These are phyloP conservation scores for Drosophila quadrilineata DNA, from an alignment of 1,140 invertebrate genomes.

Conservation along the genomic window DNA sequence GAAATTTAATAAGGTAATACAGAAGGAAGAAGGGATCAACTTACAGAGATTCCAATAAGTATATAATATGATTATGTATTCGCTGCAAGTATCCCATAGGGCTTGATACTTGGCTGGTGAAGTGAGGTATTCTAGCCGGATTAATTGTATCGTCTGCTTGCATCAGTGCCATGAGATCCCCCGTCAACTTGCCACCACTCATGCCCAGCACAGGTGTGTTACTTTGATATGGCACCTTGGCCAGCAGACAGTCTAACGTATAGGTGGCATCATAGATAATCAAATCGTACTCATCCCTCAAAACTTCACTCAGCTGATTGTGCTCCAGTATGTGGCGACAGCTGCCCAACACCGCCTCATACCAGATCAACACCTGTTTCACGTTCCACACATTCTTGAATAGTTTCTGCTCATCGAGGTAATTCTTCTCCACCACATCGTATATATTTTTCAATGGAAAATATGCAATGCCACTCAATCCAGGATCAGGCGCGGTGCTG, in stretches of 20 bases:
- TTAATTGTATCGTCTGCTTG: constrained; percentile 50
- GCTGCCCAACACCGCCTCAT: constrained; percentile 43
- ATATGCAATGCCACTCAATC: neutral
- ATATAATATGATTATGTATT: constrained; percentile 63
- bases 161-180: constrained; percentile 26
- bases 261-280: constrained; percentile 60
- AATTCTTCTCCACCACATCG: constrained; percentile 48
- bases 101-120: constrained; percentile 27
- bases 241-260: constrained; percentile 47
- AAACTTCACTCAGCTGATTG: neutral
- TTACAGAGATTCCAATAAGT: constrained; percentile 43
- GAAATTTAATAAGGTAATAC: neutral
- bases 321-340: constrained; percentile 19
- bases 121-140: constrained; percentile 48
- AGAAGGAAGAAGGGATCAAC: neutral
- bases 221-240: neutral
- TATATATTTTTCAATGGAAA: constrained; percentile 31
- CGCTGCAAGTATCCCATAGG: constrained; percentile 44
- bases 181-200: constrained; percentile 51
- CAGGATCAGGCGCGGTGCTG: neutral
- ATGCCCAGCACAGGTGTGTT: constrained; percentile 51
- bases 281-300: constrained; percentile 34
- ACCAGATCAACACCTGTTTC: constrained; percentile 51
- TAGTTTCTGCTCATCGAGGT: neutral
- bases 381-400: constrained; percentile 23